phyloP scores from a whole-genome alignment of 2,113 vertebrate species.

The Saccopteryx leptura region DNA sequence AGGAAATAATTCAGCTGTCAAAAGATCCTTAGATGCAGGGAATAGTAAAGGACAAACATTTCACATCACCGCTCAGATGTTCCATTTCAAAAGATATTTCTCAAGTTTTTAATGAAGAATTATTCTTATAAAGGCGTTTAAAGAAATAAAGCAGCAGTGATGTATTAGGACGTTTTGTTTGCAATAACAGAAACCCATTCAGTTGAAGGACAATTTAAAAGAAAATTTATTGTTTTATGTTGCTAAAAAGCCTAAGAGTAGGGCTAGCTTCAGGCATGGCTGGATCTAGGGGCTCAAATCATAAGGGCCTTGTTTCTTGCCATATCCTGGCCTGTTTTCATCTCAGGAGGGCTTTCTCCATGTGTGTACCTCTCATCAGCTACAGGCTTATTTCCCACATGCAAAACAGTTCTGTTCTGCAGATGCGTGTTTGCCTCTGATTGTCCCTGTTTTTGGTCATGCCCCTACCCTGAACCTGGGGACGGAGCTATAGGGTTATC shows the following conservation, averaged over 20 bases:
- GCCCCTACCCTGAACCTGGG: background rate
- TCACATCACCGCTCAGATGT: constrained; percentile 47
- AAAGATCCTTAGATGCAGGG: background rate
- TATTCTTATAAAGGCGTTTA: constrained; percentile 38
- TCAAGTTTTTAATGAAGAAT: constrained; percentile 39
- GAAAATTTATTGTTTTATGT: background rate
- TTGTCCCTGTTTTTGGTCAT: background rate
- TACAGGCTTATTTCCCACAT: background rate
- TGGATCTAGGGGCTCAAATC: background rate
- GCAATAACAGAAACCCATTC: background rate
- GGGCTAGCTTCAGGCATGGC: background rate
- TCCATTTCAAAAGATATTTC: constrained; percentile 50
- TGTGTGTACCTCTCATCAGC: background rate
- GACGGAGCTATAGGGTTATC: background rate
- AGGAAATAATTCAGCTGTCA: background rate
- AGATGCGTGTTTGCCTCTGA: background rate
- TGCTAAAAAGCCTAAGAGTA: background rate
- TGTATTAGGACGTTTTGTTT: background rate
- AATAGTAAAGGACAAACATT: background rate
- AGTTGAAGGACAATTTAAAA: constrained; percentile 29
- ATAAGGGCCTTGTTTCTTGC: background rate
- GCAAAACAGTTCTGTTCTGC: background rate
- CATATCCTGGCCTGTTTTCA: background rate
- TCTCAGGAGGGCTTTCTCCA: background rate
- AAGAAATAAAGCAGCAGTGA: background rate